phyloP scores from a whole-genome alignment of 2,797 vertebrate genomes.

The Yasuhikotakia modesta region DNA sequence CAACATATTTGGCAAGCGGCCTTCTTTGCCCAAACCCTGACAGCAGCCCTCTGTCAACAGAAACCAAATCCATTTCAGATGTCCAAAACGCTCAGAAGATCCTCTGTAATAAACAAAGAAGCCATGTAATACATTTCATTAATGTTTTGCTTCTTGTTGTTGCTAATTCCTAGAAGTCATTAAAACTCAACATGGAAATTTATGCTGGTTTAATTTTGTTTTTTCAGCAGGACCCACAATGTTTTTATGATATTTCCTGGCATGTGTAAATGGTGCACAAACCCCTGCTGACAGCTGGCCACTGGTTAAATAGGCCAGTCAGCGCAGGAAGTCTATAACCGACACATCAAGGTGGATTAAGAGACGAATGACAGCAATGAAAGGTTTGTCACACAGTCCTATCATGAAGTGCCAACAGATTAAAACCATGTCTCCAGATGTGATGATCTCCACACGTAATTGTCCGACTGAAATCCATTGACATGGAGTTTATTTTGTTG shows the following conservation, averaged over 20 bases:
- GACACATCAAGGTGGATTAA: conserved; percentile 49
- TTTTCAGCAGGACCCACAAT: not conserved
- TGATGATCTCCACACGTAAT: conserved; percentile 26
- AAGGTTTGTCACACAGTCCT: conserved; percentile 42
- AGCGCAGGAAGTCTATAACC: conserved; percentile 37
- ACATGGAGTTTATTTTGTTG: conserved; percentile 10
- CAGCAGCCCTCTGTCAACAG: not conserved
- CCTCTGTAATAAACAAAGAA: conserved; percentile 25
- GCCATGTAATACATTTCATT: not conserved
- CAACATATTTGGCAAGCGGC: not conserved
- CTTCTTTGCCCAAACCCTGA: not conserved
- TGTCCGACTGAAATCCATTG: conserved; percentile 19
- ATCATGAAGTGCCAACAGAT: conserved; percentile 46
- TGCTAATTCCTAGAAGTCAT: not conserved
- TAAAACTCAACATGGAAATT: not conserved
- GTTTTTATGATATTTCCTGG: not conserved
- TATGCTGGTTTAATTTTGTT: not conserved
- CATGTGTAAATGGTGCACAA: not conserved
- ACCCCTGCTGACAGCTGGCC: conserved; percentile 9
- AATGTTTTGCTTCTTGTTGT: not conserved
- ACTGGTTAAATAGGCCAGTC: conserved; percentile 38
- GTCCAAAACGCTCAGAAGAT: conserved; percentile 23
- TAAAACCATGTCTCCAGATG: conserved; percentile 8
- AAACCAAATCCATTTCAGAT: conserved; percentile 34
- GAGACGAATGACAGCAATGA: conserved; percentile 16